These are phyloP conservation scores for Syrmaticus mikado DNA, from an alignment of 2,113 vertebrate species.

Conservation along the genomic window DNA sequence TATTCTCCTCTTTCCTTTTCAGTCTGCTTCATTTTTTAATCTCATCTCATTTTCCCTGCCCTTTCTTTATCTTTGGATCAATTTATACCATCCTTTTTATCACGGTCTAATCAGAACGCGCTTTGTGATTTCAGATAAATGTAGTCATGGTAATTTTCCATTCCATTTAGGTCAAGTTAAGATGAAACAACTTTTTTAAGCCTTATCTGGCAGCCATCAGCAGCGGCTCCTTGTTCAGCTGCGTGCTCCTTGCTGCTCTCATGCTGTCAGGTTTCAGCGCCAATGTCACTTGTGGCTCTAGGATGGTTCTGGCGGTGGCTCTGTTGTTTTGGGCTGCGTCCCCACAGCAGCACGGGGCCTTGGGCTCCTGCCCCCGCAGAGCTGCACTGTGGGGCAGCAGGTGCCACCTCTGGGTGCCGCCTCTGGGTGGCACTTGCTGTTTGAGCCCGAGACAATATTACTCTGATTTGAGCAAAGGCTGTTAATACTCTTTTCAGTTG, in stretches of 20 bases:
- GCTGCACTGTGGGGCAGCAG: neutral
- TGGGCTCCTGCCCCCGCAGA: neutral
- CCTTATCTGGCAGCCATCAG: slow-evolving; percentile 48
- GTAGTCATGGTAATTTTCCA: slow-evolving; percentile 74
- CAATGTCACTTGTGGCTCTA: neutral
- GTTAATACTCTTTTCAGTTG: neutral
- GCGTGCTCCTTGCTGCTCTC: neutral
- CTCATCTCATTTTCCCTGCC: slow-evolving; percentile 61
- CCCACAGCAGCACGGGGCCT: neutral
- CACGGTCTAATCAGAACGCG: slow-evolving; percentile 65
- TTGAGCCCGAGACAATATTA: neutral
- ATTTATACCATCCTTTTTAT: slow-evolving; percentile 68
- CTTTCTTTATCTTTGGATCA: slow-evolving; percentile 69
- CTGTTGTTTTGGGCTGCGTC: neutral
- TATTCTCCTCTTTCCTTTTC: slow-evolving; percentile 27
- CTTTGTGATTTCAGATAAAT: slow-evolving; percentile 65
- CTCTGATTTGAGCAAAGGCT: neutral
- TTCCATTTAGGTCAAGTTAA: slow-evolving; percentile 70
- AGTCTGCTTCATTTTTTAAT: slow-evolving; percentile 52
- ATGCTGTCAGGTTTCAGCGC: neutral
- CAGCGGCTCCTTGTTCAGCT: slow-evolving; percentile 29
- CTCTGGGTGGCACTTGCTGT: neutral
- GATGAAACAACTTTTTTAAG: slow-evolving; percentile 50
- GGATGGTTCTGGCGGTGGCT: neutral
- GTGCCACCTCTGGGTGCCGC: too few relatives aligned